A percentile compares a stretch with the other conserved stretches of the same genome.
Conservation (phyloP, 2,797 vertebrate species). For the Acropternis orthonyx region DNA sequence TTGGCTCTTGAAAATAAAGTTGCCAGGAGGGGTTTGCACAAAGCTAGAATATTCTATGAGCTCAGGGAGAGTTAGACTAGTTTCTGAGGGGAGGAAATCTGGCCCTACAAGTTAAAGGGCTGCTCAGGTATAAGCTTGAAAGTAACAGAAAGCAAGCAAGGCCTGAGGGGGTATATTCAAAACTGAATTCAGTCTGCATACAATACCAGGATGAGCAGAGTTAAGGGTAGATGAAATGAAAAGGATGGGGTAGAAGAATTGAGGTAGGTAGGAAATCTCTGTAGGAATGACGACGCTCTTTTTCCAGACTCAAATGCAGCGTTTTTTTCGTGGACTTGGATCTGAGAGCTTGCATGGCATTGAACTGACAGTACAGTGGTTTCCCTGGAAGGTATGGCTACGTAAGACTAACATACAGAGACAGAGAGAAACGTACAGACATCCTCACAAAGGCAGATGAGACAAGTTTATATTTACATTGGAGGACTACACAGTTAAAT, state of each 20-base stretch:
- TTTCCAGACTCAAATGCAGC: background rate
- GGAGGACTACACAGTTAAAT: background rate
- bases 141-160: background rate
- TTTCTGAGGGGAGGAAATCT: background rate
- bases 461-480: background rate
- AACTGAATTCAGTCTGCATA: background rate
- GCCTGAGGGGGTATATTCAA: background rate
- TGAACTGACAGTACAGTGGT: background rate
- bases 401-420: background rate
- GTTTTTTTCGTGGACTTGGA: background rate
- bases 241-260: background rate
- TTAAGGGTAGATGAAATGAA: background rate
- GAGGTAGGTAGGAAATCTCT: background rate
- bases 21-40: background rate
- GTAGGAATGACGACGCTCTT: background rate
- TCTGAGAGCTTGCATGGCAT: background rate
- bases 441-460: background rate
- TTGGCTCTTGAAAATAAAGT: background rate
- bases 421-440: background rate
- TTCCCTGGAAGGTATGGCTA: constrained; percentile 4
- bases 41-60: background rate
- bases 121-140: background rate
- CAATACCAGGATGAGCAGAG: background rate
- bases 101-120: background rate
- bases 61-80: background rate